Percentiles rank a stretch among this genome's conserved stretches.
Evolutionary conservation across 2,797 vertebrate species (phyloP).

Genomic region (Melanotaenia nigrans): DNA sequence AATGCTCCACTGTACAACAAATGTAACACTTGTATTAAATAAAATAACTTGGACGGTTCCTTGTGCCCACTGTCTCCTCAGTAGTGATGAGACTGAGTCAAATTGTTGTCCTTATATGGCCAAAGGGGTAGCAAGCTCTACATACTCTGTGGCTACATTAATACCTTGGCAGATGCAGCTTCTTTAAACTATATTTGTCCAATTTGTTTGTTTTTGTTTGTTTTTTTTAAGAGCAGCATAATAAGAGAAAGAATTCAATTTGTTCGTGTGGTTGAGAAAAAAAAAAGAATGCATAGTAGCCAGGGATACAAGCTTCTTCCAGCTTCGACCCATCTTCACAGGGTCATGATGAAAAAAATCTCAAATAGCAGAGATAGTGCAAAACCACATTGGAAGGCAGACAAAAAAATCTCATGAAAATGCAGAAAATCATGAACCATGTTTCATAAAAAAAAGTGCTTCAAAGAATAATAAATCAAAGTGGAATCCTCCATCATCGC

Average conservation of each 20-base stretch:
- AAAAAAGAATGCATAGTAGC: conserved; percentile 5
- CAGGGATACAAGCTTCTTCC: not conserved
- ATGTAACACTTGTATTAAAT: not conserved
- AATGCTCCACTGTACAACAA: conserved; percentile 14
- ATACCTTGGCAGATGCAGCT: conserved; percentile 23
- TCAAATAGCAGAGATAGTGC: conserved; percentile 2
- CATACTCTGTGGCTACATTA: conserved; percentile 52
- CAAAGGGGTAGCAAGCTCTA: conserved; percentile 38
- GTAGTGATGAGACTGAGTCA: conserved; percentile 24
- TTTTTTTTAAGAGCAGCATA: conserved; percentile 37
- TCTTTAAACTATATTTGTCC: conserved; percentile 14
- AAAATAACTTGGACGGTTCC: conserved; percentile 21
- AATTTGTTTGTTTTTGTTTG: not conserved
- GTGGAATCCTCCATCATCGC: conserved; percentile 13
- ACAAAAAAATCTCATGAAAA: conserved; percentile 11
- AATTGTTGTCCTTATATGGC: conserved; percentile 43
- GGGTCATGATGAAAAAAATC: conserved; percentile 15
- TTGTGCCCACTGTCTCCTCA: conserved; percentile 30
- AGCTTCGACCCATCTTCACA: conserved; percentile 20
- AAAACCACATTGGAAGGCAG: not conserved
- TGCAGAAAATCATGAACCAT: conserved; percentile 14
- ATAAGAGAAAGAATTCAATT: conserved; percentile 7
- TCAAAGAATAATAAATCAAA: conserved; percentile 3
- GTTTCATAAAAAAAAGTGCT: conserved; percentile 17
- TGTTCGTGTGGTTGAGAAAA: not conserved